Evolutionary conservation across 2,113 vertebrate species (phyloP).

Genomic region (Chitala chitala): DNA sequence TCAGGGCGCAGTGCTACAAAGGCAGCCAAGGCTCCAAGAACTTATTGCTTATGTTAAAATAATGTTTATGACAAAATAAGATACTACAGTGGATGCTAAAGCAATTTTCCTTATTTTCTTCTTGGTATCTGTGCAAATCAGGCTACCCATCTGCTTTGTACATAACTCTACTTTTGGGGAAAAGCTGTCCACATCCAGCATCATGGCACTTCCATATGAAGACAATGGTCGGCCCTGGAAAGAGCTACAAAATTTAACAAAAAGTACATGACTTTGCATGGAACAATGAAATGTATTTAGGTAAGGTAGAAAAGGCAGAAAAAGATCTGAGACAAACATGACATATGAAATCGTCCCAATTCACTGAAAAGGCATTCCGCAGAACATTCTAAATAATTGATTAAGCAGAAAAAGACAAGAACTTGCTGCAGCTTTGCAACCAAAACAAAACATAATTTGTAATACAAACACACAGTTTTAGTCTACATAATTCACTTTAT

Average conservation of each 20-base stretch:
- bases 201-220: too few species aligned
- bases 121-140: too few species aligned
- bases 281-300: conserved; percentile 41
- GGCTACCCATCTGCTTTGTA: too few species aligned
- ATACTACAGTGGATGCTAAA: neutral
- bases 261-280: too few species aligned
- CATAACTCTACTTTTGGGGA: too few species aligned
- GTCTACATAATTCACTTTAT: conserved; percentile 69
- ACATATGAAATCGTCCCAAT: neutral
- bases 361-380: neutral
- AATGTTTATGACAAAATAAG: neutral
- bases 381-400: conserved; percentile 10
- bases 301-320: neutral
- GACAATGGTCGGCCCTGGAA: too few species aligned
- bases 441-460: conserved; percentile 64
- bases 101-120: too few species aligned
- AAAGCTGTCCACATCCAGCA: too few species aligned
- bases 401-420: neutral
- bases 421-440: conserved; percentile 21
- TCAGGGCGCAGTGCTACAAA: conserved; percentile 45
- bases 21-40: neutral
- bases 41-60: neutral
- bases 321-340: neutral
- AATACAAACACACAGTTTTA: conserved; percentile 63
- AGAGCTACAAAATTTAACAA: too few species aligned